Conservation (phyloP, 1,140 invertebrate genomes). For the Drosophila busckii region DNA sequence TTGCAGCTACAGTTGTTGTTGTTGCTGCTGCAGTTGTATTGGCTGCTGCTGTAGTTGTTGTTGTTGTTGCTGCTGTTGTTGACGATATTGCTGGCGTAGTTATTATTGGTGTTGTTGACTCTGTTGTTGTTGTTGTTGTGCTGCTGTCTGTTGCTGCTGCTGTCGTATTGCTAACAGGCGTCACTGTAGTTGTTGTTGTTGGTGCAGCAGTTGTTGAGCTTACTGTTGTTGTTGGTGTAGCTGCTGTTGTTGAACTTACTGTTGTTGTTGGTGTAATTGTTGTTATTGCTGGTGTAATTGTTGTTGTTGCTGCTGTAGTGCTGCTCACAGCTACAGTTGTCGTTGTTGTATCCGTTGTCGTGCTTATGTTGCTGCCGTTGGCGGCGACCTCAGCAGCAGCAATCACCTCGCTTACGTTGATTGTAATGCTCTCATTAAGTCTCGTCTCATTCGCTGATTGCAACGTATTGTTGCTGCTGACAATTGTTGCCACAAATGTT, state of each 20-base stretch:
- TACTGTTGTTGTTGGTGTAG: conserved; percentile 1
- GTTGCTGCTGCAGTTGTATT: conserved; percentile 2
- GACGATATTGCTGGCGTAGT: conserved; percentile 5
- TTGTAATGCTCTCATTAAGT: conserved; percentile 47
- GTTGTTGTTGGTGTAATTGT: background rate
- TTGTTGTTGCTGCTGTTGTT: background rate
- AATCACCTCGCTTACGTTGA: conserved; percentile 58
- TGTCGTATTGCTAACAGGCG: background rate
- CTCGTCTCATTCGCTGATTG: conserved; percentile 42
- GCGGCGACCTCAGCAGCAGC: conserved; percentile 28
- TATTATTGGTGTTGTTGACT: background rate
- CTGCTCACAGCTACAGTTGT: background rate
- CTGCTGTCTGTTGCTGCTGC: background rate
- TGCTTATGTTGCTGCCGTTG: background rate
- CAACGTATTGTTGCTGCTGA: conserved; percentile 43
- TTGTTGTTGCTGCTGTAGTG: conserved; percentile 6
- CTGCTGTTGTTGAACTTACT: background rate
- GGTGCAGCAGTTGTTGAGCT: conserved; percentile 4
- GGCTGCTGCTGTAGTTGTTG: conserved; percentile 1
- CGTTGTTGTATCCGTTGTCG: background rate
- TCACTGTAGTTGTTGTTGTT: conserved; percentile 2
- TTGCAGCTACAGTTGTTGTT: background rate
- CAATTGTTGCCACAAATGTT: conserved; percentile 49
- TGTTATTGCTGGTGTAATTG: background rate
- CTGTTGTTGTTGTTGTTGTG: background rate